These are phyloP conservation scores for Hyposoter dolosus DNA, from an alignment of 2,888 invertebrate genomes.

Conservation along the genomic window DNA sequence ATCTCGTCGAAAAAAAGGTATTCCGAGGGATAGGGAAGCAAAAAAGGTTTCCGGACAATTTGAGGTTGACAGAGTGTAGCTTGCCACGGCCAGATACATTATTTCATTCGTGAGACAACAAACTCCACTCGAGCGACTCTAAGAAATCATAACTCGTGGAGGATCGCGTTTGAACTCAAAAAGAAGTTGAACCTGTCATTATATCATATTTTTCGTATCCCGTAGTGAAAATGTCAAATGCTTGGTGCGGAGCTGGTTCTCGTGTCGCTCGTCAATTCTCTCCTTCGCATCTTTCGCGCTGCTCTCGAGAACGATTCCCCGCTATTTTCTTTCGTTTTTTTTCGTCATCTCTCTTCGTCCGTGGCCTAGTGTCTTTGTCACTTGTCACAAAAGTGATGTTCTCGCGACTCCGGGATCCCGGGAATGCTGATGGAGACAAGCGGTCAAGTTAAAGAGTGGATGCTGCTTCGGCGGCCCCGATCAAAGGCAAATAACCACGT, in stretches of 20 bases:
- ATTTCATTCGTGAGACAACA: background rate
- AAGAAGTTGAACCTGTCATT: conserved; percentile 83
- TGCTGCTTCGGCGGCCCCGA: conserved; percentile 55
- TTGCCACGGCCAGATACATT: background rate
- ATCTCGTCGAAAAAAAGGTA: conserved; percentile 52
- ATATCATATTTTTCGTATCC: conserved; percentile 78
- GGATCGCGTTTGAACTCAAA: conserved; percentile 70
- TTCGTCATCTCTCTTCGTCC: conserved; percentile 5
- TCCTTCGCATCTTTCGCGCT: conserved; percentile 18
- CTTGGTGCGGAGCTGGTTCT: conserved; percentile 65
- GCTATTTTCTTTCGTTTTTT: conserved; percentile 43
- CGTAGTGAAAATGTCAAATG: conserved; percentile 83
- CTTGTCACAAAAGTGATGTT: conserved; percentile 59
- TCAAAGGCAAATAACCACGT: conserved; percentile 49
- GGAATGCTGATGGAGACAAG: conserved; percentile 55
- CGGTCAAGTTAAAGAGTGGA: conserved; percentile 35
- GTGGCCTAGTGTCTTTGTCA: conserved; percentile 42
- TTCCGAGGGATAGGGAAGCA: conserved; percentile 31
- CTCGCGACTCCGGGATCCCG: conserved; percentile 54
- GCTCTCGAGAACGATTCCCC: conserved; percentile 15
- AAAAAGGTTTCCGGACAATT: conserved; percentile 81
- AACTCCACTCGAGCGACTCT: conserved; percentile 49
- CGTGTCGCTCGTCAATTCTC: conserved; percentile 70
- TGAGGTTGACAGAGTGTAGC: conserved; percentile 74
- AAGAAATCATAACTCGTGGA: conserved; percentile 45